These are phyloP conservation scores for Sycophila sp. DNA, from an alignment of 1,140 invertebrate species.

Conservation along the genomic window DNA sequence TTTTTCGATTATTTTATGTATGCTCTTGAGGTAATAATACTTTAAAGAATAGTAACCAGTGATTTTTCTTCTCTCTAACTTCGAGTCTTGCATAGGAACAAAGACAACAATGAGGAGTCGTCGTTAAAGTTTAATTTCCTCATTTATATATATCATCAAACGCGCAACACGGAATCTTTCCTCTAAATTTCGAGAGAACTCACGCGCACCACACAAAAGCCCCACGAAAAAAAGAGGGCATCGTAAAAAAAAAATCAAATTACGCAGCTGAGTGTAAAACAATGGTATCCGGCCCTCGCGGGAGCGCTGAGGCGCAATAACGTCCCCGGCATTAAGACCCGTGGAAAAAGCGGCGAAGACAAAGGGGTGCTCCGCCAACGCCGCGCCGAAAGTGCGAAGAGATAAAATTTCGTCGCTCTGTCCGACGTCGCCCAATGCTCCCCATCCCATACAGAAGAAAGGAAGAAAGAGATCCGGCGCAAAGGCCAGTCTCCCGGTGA, in stretches of 20 bases:
- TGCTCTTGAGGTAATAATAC: no score
- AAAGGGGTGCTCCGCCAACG: not conserved
- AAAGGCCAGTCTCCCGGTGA: not conserved
- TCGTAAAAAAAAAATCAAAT: not conserved
- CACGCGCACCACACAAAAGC: no score
- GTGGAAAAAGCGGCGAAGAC: constrained; percentile 9
- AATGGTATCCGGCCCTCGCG: not conserved
- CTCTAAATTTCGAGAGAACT: no score
- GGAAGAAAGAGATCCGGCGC: not conserved
- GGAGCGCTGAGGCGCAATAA: no score
- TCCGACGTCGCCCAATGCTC: not conserved
- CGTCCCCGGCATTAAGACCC: constrained; percentile 12
- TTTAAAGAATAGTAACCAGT: no score
- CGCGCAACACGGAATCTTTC: no score
- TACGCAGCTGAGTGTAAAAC: not conserved
- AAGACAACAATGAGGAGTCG: not conserved
- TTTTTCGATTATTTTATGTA: no score
- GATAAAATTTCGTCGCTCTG: constrained; percentile 18
- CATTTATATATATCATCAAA: no score
- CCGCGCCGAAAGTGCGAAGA: constrained; percentile 1
- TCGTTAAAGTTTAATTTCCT: no score
- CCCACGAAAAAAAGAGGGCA: not conserved
- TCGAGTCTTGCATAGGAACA: no score
- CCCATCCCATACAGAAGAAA: not conserved
- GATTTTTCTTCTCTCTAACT: no score